Conservation (phyloP, 2,797 vertebrate species). For the Artibeus lituratus region DNA sequence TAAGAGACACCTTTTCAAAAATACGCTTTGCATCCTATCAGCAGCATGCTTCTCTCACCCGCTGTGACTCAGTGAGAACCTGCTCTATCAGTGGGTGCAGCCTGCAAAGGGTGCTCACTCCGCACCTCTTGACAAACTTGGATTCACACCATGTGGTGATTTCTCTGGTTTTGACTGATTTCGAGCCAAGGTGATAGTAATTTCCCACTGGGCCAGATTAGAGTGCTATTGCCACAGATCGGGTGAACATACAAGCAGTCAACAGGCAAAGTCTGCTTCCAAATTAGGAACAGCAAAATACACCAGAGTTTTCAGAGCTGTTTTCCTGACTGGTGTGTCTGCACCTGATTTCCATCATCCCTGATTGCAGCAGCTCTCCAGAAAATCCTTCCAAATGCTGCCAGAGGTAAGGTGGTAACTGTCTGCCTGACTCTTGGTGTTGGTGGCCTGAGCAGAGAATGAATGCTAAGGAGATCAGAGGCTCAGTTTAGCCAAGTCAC, state of each 20-base stretch:
- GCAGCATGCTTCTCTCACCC: conserved; percentile 74
- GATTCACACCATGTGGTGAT: conserved; percentile 74
- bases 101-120: conserved; percentile 66
- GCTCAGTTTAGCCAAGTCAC: neutral
- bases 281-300: neutral
- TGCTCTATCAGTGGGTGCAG: conserved; percentile 57
- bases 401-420: conserved; percentile 17
- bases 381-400: conserved; percentile 63
- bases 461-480: neutral
- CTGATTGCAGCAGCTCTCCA: conserved; percentile 14
- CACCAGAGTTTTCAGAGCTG: conserved; percentile 49
- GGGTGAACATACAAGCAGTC: conserved; percentile 42
- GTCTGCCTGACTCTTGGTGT: neutral
- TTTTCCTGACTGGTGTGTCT: conserved; percentile 60
- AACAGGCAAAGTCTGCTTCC: conserved; percentile 40
- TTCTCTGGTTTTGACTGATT: conserved; percentile 75
- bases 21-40: conserved; percentile 44
- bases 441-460: conserved; percentile 16
- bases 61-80: conserved; percentile 71
- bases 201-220: conserved; percentile 58
- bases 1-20: conserved; percentile 53
- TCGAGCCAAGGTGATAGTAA: conserved; percentile 72
- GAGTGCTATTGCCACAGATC: conserved; percentile 45
- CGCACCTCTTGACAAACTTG: conserved; percentile 62
- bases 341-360: conserved; percentile 59